phyloP scores from a whole-genome alignment of 2,797 vertebrate genomes.

The Setipinna tenuifilis region DNA sequence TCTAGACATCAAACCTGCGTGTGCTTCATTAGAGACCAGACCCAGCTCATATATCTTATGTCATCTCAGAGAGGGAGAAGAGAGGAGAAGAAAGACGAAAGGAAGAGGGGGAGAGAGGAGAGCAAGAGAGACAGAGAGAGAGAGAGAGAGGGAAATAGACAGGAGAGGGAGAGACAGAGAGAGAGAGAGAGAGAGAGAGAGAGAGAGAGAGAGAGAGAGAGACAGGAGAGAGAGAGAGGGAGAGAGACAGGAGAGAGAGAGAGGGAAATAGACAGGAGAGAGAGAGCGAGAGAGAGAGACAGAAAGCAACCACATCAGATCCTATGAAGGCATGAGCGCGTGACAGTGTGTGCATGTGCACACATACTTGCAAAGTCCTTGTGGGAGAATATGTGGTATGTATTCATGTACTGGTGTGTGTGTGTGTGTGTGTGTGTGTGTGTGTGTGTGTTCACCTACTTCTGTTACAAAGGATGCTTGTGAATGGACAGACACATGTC shows the following conservation, averaged over 20 bases:
- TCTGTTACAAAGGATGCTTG: background rate
- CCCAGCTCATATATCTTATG: constrained; percentile 20
- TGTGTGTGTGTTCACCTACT: too few species aligned
- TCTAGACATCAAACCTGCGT: background rate
- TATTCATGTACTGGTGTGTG: background rate
- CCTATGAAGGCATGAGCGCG: background rate
- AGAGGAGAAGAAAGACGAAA: constrained; percentile 10
- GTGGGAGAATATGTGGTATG: background rate
- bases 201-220: too few species aligned
- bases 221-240: too few species aligned
- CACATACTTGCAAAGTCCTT: background rate
- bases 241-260: too few species aligned
- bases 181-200: too few species aligned
- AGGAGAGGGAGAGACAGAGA: too few species aligned
- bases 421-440: too few species aligned
- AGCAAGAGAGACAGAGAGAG: constrained; percentile 33
- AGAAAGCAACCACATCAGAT: background rate
- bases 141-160: too few species aligned
- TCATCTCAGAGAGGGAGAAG: background rate
- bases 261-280: too few species aligned
- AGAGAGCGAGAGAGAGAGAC: background rate
- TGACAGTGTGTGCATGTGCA: background rate
- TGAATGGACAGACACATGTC: too few species aligned
- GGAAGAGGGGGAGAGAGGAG: constrained; percentile 16
- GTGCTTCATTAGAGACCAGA: constrained; percentile 3